Evolutionary conservation across 2,888 invertebrate genomes (phyloP).

Genomic region (Troides aeacus): DNA sequence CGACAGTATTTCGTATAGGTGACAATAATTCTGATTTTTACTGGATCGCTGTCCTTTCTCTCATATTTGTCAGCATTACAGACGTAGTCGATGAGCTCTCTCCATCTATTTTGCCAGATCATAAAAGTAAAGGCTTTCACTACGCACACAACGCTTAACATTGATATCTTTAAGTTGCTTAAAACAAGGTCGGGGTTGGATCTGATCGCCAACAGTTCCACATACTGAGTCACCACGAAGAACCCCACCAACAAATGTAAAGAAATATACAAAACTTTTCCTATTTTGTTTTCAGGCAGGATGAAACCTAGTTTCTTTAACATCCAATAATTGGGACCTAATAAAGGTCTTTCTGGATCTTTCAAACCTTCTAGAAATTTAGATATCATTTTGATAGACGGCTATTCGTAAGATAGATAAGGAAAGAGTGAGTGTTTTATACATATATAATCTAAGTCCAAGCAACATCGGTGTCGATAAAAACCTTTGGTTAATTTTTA

Average conservation of each 20-base stretch:
- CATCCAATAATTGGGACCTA: slow-evolving; percentile 66
- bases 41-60: slow-evolving; percentile 44
- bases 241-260: slow-evolving; percentile 50
- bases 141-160: slow-evolving; percentile 62
- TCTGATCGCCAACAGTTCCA: slow-evolving; percentile 59
- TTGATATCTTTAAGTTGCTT: slow-evolving; percentile 65
- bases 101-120: slow-evolving; percentile 60
- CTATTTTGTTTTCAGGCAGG: slow-evolving; percentile 48
- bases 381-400: slow-evolving; percentile 42
- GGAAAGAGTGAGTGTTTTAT: not conserved
- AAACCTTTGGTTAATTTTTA: not conserved
- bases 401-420: not conserved
- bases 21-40: slow-evolving; percentile 47
- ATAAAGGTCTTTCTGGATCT: slow-evolving; percentile 49
- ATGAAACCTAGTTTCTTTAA: slow-evolving; percentile 52
- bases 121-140: slow-evolving; percentile 58
- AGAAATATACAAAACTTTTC: slow-evolving; percentile 44
- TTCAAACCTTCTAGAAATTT: slow-evolving; percentile 48
- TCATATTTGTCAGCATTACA: slow-evolving; percentile 61
- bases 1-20: slow-evolving; percentile 61
- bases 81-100: slow-evolving; percentile 54
- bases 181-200: slow-evolving; percentile 57
- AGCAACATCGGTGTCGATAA: not conserved
- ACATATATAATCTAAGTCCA: slow-evolving; percentile 4
- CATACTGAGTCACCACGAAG: slow-evolving; percentile 61